Conservation (phyloP, 2,113 vertebrate species). For the Corythoichthys intestinalis region DNA sequence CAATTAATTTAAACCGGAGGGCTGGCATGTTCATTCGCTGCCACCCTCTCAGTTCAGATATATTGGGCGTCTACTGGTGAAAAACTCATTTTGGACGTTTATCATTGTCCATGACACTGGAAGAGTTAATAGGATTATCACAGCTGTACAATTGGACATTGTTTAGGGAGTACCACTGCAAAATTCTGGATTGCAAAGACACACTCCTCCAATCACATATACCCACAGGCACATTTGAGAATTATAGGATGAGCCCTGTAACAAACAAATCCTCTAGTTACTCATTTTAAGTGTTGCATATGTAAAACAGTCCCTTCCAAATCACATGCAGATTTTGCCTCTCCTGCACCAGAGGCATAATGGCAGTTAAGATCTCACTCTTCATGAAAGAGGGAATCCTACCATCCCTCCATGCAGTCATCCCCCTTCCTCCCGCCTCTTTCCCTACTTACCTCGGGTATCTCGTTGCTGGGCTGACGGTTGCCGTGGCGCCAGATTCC, state of each 20-base stretch:
- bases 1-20: too few species aligned
- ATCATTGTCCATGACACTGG: too few species aligned
- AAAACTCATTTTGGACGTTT: too few species aligned
- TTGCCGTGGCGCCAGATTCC: conserved; percentile 58
- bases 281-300: conserved; percentile 3
- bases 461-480: conserved; percentile 42
- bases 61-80: too few species aligned
- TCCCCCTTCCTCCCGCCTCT: not conserved
- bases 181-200: conserved; percentile 25
- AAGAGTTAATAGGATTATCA: conserved; percentile 41
- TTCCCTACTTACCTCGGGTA: conserved; percentile 44
- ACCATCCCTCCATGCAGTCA: conserved; percentile 10
- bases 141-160: conserved; percentile 50
- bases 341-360: not conserved
- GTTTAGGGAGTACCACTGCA: conserved; percentile 64
- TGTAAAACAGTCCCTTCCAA: conserved; percentile 16
- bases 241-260: not conserved
- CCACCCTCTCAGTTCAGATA: too few species aligned
- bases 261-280: conserved; percentile 5
- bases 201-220: not conserved
- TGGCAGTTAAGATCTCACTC: conserved; percentile 14
- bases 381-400: conserved; percentile 17
- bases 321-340: not conserved
- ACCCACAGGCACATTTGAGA: conserved; percentile 16
- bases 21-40: too few species aligned